Conservation (phyloP, 1,140 invertebrate genomes). For the Drosophila chauvacae region DNA sequence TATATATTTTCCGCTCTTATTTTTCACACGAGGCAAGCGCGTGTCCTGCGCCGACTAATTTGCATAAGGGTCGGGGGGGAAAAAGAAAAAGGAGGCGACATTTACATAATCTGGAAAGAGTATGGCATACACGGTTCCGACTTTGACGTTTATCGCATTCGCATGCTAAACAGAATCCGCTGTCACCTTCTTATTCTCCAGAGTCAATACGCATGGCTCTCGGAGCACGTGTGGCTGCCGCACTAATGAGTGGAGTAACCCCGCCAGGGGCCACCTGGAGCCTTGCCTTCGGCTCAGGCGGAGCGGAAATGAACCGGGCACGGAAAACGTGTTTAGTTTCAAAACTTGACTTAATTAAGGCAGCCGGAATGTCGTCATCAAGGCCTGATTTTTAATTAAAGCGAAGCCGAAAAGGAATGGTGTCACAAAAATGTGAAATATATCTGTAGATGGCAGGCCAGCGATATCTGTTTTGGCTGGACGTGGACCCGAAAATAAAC, state of each 20-base stretch:
- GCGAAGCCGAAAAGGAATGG: constrained; percentile 2
- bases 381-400: constrained; percentile 72
- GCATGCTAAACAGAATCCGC: constrained; percentile 46
- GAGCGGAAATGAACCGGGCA: background rate
- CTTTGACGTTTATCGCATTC: constrained; percentile 47
- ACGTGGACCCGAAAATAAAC: constrained; percentile 36
- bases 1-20: constrained; percentile 9
- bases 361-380: constrained; percentile 59
- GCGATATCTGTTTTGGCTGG: constrained; percentile 38
- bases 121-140: constrained; percentile 17
- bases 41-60: constrained; percentile 46
- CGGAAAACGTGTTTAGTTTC: constrained; percentile 30
- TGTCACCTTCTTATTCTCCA: constrained; percentile 30
- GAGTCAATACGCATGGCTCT: constrained; percentile 34
- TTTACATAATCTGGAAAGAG: constrained; percentile 62
- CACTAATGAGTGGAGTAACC: constrained; percentile 44
- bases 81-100: constrained; percentile 16
- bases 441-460: constrained; percentile 46
- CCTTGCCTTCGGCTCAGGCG: constrained; percentile 7
- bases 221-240: constrained; percentile 35
- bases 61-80: constrained; percentile 46
- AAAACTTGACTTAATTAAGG: constrained; percentile 33
- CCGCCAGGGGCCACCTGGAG: constrained; percentile 8
- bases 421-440: constrained; percentile 39
- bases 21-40: constrained; percentile 36